A percentile compares a stretch with the other conserved stretches of the same genome.
Conservation (phyloP, 2,888 invertebrate genomes). For the Eubasilissa splendida region DNA sequence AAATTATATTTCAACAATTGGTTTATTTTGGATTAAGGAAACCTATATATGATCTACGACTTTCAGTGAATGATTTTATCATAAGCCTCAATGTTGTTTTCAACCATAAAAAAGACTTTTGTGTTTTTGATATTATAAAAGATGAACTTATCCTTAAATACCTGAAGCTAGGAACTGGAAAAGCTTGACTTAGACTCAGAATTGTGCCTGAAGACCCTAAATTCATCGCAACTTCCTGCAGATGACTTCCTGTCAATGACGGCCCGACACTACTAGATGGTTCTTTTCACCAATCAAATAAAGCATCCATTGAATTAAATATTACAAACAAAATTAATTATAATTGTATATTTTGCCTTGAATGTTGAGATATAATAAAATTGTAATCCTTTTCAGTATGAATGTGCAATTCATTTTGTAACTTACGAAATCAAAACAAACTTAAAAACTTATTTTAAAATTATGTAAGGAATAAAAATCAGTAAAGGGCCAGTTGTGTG, state of each 20-base stretch:
- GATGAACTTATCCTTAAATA: constrained; percentile 60
- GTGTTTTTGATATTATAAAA: neutral
- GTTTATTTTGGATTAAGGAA: too few species aligned
- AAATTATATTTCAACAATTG: neutral
- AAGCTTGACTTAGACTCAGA: constrained; percentile 74
- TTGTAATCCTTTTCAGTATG: too few species aligned
- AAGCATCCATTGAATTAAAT: constrained; percentile 14
- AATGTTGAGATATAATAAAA: constrained; percentile 37
- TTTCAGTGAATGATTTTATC: too few species aligned
- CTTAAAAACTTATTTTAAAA: too few species aligned
- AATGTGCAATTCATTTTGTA: too few species aligned
- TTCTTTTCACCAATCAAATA: constrained; percentile 65
- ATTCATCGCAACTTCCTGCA: constrained; percentile 70
- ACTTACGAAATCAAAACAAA: too few species aligned
- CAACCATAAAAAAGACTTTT: too few species aligned
- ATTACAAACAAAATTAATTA: constrained; percentile 9
- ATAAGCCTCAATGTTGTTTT: too few species aligned
- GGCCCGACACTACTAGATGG: constrained; percentile 80
- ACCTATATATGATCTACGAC: too few species aligned
- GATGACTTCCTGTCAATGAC: constrained; percentile 74
- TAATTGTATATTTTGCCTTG: constrained; percentile 2
- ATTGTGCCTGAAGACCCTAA: constrained; percentile 62
- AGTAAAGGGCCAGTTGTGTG: too few species aligned
- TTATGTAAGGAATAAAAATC: too few species aligned
- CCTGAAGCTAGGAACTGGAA: constrained; percentile 74